Evolutionary conservation across 35 echinoderm and acorn worm genomes (phyloP), one percentile per base, ranked within the genome.

Genomic region (Ophioderma brevispina): DNA sequence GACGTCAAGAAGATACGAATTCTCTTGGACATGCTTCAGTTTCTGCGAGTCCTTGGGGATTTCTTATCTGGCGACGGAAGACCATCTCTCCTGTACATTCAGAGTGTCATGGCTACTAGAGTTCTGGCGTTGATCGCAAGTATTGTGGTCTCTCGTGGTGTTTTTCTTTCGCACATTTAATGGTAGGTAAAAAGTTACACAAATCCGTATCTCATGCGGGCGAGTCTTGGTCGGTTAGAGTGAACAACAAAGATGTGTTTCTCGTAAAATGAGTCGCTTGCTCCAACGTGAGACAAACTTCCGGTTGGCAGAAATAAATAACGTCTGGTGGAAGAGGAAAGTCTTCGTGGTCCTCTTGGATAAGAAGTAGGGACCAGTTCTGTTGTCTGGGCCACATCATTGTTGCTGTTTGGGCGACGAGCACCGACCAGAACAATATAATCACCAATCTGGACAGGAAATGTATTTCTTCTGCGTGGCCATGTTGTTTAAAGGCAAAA

Each of bases 201-300:
- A 98, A 35, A 98, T 90, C 50, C 96, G 83, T 85, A 98, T n/a
- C 96, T 59, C 13, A 95, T 85, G 33, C 93, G 76, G 2, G 85
- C 94, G 90, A 93, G 59, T 98, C 96, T 79, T 98, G 95, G 52
- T 98, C 96, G 0, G 96, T 98, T 28, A 98, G 80, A 11, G 93
- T 98, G 79, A 98, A 98, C n/a, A 94, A 90, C 76, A 98, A 98
- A 0, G 97, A 99, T 13, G 91, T 95, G 63, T 93, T 99, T 33
- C 93, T 78, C 30, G 95, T 55, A 42, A 90, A 95, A 32, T 90
- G 84, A 35, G 88, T 78, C 55, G 91, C 95, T 46, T 95, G 97
- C 31, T 94, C 90, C 38, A 99, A 88, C 0, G 90, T 99, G 38
- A 95, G 82, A 70, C 97, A 95, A 28, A 90, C 94, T 79, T 99